Evolutionary conservation across 2,797 vertebrate genomes (phyloP).

Genomic region (Sphenodon punctatus): DNA sequence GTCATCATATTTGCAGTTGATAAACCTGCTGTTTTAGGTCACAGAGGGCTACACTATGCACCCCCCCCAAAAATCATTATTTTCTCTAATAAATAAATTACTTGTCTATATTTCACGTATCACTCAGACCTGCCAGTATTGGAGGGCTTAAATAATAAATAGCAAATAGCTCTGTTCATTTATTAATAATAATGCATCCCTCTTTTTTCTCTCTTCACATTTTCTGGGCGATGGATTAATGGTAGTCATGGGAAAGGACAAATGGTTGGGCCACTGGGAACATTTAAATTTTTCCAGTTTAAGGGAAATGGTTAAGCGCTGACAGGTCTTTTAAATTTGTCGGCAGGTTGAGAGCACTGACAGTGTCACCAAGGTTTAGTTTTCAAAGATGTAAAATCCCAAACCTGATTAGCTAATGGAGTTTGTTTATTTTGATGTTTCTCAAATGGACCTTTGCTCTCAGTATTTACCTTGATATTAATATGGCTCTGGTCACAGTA

Average conservation of each 20-base stretch:
- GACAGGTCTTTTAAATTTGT: constrained; percentile 47
- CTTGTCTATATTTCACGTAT: constrained; percentile 82
- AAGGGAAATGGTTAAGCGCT: constrained; percentile 53
- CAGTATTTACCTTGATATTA: background rate
- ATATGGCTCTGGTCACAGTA: background rate
- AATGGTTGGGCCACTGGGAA: constrained; percentile 70
- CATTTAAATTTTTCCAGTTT: constrained; percentile 70
- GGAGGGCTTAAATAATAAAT: constrained; percentile 83
- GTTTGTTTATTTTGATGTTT: background rate
- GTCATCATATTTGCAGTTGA: constrained; percentile 77
- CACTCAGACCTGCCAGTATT: constrained; percentile 74
- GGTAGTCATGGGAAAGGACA: constrained; percentile 68
- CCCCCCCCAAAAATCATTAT: constrained; percentile 76
- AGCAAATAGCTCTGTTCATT: constrained; percentile 81
- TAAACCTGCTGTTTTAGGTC: constrained; percentile 76
- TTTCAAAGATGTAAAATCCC: constrained; percentile 13
- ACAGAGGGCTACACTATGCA: constrained; percentile 66
- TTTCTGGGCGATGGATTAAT: constrained; percentile 60
- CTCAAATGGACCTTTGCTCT: constrained; percentile 25
- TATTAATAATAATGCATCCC: constrained; percentile 81
- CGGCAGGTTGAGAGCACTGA: background rate
- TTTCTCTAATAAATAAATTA: constrained; percentile 86
- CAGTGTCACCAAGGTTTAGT: constrained; percentile 2
- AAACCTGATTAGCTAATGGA: constrained; percentile 46
- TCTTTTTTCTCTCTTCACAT: constrained; percentile 61